A percentile compares a stretch with the other conserved stretches of the same genome.
Evolutionary conservation across 2,888 invertebrate species (phyloP).

Genomic region (Cordilura impudica): DNA sequence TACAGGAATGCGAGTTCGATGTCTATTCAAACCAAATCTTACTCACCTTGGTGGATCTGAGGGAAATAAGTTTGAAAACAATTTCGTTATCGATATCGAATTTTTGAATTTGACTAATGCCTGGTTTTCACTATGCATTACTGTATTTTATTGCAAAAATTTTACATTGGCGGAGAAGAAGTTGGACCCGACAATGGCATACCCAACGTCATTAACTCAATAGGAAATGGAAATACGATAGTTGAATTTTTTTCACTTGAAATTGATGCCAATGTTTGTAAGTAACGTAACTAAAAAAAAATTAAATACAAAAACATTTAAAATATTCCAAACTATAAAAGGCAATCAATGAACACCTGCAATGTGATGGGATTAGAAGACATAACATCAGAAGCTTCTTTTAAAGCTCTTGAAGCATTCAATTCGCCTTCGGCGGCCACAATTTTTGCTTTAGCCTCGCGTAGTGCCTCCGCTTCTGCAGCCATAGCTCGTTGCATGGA

Average conservation of each 20-base stretch:
- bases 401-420: conserved; percentile 67
- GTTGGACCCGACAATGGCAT: neutral
- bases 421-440: conserved; percentile 71
- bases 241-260: conserved; percentile 66
- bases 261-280: conserved; percentile 69
- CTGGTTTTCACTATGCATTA: too few species aligned
- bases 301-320: neutral
- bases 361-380: conserved; percentile 68
- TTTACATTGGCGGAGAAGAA: too few species aligned
- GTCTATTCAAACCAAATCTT: too few species aligned
- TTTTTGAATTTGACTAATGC: too few species aligned
- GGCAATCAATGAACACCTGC: conserved; percentile 64
- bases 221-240: conserved; percentile 69
- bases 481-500: conserved; percentile 70
- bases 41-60: too few species aligned
- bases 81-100: too few species aligned
- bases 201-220: conserved; percentile 64
- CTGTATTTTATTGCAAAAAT: too few species aligned
- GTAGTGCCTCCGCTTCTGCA: conserved; percentile 70
- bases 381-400: conserved; percentile 73
- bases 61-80: too few species aligned
- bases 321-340: neutral
- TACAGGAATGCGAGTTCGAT: too few species aligned
- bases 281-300: conserved; percentile 66
- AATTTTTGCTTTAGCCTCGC: conserved; percentile 71